These are phyloP conservation scores for Sicus ferrugineus DNA, from an alignment of 2,888 invertebrate genomes.

Conservation along the genomic window DNA sequence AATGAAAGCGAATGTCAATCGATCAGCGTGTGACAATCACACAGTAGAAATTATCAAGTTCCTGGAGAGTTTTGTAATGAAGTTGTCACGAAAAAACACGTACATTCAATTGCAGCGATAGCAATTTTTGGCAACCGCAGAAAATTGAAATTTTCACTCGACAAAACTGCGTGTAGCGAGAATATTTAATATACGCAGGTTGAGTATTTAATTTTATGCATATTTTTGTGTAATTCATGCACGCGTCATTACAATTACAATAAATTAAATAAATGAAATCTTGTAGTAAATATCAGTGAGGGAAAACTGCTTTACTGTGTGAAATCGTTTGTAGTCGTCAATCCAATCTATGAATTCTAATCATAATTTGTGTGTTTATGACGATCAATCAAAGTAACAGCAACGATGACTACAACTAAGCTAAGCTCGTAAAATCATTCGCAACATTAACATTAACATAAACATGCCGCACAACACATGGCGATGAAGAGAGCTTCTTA, in stretches of 20 bases:
- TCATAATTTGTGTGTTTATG: no score
- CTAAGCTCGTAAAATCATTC: neutral
- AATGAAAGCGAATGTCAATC: conserved; percentile 25
- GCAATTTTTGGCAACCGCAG: conserved; percentile 11
- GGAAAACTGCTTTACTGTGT: no score
- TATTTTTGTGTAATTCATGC: neutral
- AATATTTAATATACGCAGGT: no score
- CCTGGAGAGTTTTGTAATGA: conserved; percentile 2
- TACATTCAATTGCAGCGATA: conserved; percentile 5
- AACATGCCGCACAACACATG: no score
- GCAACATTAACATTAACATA: neutral
- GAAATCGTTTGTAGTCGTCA: no score
- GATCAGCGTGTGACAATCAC: neutral
- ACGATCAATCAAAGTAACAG: neutral
- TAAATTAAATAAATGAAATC: neutral
- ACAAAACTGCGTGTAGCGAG: neutral
- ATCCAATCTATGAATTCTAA: no score
- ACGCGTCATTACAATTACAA: neutral
- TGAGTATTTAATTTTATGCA: neutral
- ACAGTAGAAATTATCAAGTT: neutral
- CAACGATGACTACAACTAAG: neutral
- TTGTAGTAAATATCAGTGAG: neutral
- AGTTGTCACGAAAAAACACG: conserved; percentile 19
- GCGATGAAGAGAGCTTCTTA: neutral
- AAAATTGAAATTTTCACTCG: conserved; percentile 18